Percentiles rank a stretch among this genome's conserved stretches.
These are phyloP conservation scores for Phoebastria nigripes DNA, from an alignment of 2,797 vertebrate genomes.

Conservation along the genomic window DNA sequence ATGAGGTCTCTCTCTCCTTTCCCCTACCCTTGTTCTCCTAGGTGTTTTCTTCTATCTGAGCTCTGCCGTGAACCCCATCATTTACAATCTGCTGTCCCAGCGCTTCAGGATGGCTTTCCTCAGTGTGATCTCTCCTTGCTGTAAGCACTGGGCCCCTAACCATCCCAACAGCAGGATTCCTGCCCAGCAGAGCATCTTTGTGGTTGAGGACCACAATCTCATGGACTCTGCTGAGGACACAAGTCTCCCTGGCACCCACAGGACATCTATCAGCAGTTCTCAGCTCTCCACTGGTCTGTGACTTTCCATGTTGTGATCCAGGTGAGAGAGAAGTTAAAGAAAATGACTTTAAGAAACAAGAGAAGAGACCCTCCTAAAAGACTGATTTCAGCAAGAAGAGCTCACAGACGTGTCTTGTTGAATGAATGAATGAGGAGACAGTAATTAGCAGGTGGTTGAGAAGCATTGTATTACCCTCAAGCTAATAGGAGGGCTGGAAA, in stretches of 20 bases:
- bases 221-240: constrained; percentile 65
- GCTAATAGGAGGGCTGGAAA: neutral
- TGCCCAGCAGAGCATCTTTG: constrained; percentile 42
- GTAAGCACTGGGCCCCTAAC: constrained; percentile 35
- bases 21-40: neutral
- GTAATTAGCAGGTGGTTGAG: neutral
- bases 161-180: neutral
- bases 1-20: neutral
- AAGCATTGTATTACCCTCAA: neutral
- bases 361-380: neutral
- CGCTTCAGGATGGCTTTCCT: constrained; percentile 76
- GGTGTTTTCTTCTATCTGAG: constrained; percentile 82
- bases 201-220: constrained; percentile 53
- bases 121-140: constrained; percentile 65
- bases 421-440: neutral
- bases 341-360: neutral
- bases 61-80: constrained; percentile 78
- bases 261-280: constrained; percentile 54
- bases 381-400: neutral
- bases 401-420: neutral
- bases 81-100: constrained; percentile 77
- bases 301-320: neutral
- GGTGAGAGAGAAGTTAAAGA: neutral
- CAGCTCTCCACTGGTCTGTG: constrained; percentile 60
- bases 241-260: constrained; percentile 47